Percentiles rank a stretch among this genome's conserved stretches.
These are phyloP conservation scores for Microctenopoma steveboyesi DNA, from an alignment of 2,797 vertebrate species.

Conservation along the genomic window DNA sequence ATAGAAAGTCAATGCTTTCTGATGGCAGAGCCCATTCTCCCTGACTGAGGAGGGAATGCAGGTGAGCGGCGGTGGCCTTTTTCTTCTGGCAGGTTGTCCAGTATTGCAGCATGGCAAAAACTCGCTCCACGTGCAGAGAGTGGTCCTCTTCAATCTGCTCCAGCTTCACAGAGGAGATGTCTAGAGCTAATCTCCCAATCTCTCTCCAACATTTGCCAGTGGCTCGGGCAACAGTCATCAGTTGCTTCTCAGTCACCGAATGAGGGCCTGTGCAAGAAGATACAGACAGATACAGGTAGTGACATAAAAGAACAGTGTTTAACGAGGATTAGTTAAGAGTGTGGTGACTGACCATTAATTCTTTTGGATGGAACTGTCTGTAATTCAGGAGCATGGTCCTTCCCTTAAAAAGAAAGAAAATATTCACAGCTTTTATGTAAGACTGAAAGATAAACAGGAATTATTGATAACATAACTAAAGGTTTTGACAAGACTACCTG, in stretches of 20 bases:
- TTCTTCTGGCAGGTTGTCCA: slow-evolving; percentile 68
- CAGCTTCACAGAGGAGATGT: slow-evolving; percentile 67
- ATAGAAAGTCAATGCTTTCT: slow-evolving; percentile 71
- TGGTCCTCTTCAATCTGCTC: slow-evolving; percentile 82
- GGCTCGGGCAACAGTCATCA: slow-evolving; percentile 76
- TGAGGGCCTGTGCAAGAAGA: slow-evolving; percentile 35
- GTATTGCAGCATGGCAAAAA: slow-evolving; percentile 77
- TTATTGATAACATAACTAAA: background rate
- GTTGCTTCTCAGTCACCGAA: slow-evolving; percentile 78
- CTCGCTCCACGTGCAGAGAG: slow-evolving; percentile 61
- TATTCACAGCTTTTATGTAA: background rate
- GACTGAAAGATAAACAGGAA: background rate
- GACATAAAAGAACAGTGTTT: background rate
- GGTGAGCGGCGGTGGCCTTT: slow-evolving; percentile 68
- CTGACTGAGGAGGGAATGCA: slow-evolving; percentile 77
- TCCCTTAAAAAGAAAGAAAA: slow-evolving; percentile 13
- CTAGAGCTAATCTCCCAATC: slow-evolving; percentile 75
- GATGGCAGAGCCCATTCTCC: slow-evolving; percentile 51
- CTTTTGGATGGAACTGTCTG: slow-evolving; percentile 42
- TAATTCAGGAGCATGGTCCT: background rate
- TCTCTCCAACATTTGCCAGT: slow-evolving; percentile 77
- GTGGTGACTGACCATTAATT: slow-evolving; percentile 47
- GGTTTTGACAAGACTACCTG: slow-evolving; percentile 53
- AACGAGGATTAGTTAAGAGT: background rate
- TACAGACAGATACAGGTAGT: background rate